Base-by-base conservation (phyloP, 2,888 invertebrate genomes). In the Drosophila colorata region DNA sequence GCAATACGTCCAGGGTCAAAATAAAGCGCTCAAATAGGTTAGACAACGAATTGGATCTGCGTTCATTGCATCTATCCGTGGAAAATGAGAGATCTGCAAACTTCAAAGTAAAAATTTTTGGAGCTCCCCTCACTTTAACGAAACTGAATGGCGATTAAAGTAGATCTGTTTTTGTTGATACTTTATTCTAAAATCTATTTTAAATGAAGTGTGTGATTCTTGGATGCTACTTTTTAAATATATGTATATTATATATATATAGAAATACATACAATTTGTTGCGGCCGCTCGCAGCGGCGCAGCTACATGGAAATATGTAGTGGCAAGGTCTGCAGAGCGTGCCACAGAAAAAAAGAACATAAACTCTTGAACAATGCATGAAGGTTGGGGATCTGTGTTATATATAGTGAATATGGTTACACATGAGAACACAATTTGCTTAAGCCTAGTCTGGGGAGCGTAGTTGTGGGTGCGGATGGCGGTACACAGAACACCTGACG, bases 1-100 rank as follows among this genome's bases (percentile, higher is more conserved):
- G 25, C 87, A 91, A 67, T 92, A 91, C 78, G 91, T 92, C 2
- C 85, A 90, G 64, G 88, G 57, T 41, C 65, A 73, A 70, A 75
- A 73, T 48, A 73, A 59, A 35, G 8, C 53, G 7, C 25, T 33
- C 4, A 70, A 76, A 31, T 75, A 69, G 23, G 4, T 3, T 38
- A 7, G 2, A 13, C 2, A 37, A 7, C 6, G n/a, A 25, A n/a
- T 18, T 25, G 23, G 7, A 46, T 23, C 16, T 6, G 16, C 47
- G 35, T 18, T 9, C 16, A 35, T 35, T 20, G 13, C 18, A 41
- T 41, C 40, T 40, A 4, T 40, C 40, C 18, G 18, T 11, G 11
- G 16, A 40, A 28, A 7, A 8, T 28, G 38, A 38, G 16, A 14
- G 18, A 20, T 20, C 9, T 11, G 4, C 5, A 4, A 40, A 40